A percentile compares a stretch with the other conserved stretches of the same genome.
These are phyloP conservation scores for Mellilla xanthometata DNA, from an alignment of 2,888 invertebrate species.

Conservation along the genomic window DNA sequence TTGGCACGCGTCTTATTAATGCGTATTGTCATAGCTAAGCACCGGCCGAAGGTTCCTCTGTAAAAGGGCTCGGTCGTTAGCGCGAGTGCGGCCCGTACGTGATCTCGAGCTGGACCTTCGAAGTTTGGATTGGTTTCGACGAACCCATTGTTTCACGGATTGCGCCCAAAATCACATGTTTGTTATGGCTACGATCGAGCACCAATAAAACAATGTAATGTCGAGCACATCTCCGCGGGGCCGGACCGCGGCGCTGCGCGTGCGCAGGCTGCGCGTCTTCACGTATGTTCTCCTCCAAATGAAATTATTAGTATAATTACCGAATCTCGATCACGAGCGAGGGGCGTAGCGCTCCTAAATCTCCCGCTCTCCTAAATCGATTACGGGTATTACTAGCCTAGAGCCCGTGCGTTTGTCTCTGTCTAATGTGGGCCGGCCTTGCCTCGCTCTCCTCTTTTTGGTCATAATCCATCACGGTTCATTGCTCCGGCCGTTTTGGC, in stretches of 20 bases:
- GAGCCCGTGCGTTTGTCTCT: slow-evolving; percentile 69
- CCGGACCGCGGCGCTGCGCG: slow-evolving; percentile 37
- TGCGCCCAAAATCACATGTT: slow-evolving; percentile 47
- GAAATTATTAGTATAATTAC: slow-evolving; percentile 78
- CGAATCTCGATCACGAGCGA: slow-evolving; percentile 65
- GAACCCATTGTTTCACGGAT: slow-evolving; percentile 53
- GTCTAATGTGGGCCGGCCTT: slow-evolving; percentile 71
- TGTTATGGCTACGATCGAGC: slow-evolving; percentile 57
- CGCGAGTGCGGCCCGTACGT: slow-evolving; percentile 43
- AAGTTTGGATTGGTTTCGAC: too few species aligned
- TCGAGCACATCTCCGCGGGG: slow-evolving; percentile 35
- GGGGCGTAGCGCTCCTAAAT: slow-evolving; percentile 70
- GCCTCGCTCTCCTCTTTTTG: slow-evolving; percentile 68
- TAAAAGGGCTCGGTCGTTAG: slow-evolving; percentile 48
- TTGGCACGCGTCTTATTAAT: slow-evolving; percentile 48
- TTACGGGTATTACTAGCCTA: slow-evolving; percentile 70
- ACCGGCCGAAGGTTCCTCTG: slow-evolving; percentile 48
- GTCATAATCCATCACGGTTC: slow-evolving; percentile 69
- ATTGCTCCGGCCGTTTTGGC: slow-evolving; percentile 55
- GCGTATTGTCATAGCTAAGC: slow-evolving; percentile 42
- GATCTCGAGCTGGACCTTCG: slow-evolving; percentile 28
- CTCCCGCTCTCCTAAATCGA: slow-evolving; percentile 73
- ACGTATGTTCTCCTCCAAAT: slow-evolving; percentile 61
- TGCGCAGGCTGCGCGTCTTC: slow-evolving; percentile 51
- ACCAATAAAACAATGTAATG: slow-evolving; percentile 38